Percentiles rank a stretch among this genome's conserved stretches.
phyloP scores from a whole-genome alignment of 1,140 invertebrate genomes.

The Holotrichia oblita region DNA sequence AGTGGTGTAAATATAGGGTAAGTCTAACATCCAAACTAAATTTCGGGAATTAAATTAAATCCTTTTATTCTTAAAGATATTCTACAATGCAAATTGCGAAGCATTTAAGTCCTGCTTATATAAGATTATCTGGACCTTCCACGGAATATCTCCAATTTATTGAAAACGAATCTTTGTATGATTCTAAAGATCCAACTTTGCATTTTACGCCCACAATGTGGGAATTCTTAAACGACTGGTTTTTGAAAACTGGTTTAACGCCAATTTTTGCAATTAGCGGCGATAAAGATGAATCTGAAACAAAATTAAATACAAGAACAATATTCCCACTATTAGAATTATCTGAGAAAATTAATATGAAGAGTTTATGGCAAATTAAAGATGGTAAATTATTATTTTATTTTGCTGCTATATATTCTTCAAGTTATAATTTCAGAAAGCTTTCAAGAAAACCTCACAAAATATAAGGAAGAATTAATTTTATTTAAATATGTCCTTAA shows the following conservation, averaged over 20 bases:
- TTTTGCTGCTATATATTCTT: not conserved
- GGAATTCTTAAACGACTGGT: conserved; percentile 63
- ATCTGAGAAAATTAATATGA: conserved; percentile 66
- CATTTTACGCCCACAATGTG: conserved; percentile 58
- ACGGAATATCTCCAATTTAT: conserved; percentile 64
- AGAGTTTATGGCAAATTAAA: conserved; percentile 71
- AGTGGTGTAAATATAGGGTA: conserved; percentile 61
- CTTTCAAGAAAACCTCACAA: conserved; percentile 54
- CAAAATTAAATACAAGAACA: conserved; percentile 65
- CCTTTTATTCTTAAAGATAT: conserved; percentile 47
- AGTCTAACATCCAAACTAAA: conserved; percentile 41
- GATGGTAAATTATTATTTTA: conserved; percentile 64
- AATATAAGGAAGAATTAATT: conserved; percentile 65
- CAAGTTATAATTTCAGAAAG: not conserved
- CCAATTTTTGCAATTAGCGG: conserved; percentile 64
- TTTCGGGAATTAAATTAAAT: not conserved
- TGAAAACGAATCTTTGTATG: conserved; percentile 51
- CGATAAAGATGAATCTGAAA: conserved; percentile 57
- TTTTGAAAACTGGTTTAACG: conserved; percentile 62
- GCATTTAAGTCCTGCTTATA: conserved; percentile 68
- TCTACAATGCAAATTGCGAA: conserved; percentile 66
- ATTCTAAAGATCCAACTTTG: conserved; percentile 41
- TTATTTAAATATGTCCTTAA: conserved; percentile 68
- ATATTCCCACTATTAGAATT: conserved; percentile 66
- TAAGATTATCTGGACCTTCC: conserved; percentile 68